Evolutionary conservation across 2,113 vertebrate genomes (phyloP).

Genomic region (Galbula dea): DNA sequence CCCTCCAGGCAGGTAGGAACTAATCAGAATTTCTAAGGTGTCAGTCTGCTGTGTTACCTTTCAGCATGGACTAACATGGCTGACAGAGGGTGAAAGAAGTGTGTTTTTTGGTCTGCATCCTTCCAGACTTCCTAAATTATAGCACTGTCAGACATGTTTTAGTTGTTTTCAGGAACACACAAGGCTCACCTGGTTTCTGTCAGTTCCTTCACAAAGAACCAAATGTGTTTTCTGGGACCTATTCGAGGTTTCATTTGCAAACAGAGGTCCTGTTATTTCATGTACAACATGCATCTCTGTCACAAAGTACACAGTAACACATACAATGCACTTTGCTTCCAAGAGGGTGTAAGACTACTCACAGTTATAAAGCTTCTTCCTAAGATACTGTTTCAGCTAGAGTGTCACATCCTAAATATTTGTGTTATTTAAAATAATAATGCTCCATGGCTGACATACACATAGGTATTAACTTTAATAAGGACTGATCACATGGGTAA

Average conservation of each 20-base stretch:
- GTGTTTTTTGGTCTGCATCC: not conserved
- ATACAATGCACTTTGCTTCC: not conserved
- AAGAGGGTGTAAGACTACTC: not conserved
- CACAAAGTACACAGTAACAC: not conserved
- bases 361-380: not conserved
- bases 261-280: not conserved
- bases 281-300: not conserved
- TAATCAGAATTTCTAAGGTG: not conserved
- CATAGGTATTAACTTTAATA: not conserved
- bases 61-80: not conserved
- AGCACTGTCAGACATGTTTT: not conserved
- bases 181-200: not conserved
- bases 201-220: not conserved
- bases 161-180: not conserved
- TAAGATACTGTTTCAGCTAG: not conserved
- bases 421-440: not conserved
- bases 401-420: accelerated
- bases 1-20: not conserved
- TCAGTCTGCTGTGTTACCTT: not conserved
- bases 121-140: not conserved
- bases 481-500: not conserved
- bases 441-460: not conserved
- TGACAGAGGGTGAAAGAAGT: not conserved
- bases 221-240: not conserved
- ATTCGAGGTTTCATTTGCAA: not conserved